Evolutionary conservation across 2,888 invertebrate species (phyloP), one percentile per base, ranked within the genome.

Genomic region (Gymnocheta viridis): DNA sequence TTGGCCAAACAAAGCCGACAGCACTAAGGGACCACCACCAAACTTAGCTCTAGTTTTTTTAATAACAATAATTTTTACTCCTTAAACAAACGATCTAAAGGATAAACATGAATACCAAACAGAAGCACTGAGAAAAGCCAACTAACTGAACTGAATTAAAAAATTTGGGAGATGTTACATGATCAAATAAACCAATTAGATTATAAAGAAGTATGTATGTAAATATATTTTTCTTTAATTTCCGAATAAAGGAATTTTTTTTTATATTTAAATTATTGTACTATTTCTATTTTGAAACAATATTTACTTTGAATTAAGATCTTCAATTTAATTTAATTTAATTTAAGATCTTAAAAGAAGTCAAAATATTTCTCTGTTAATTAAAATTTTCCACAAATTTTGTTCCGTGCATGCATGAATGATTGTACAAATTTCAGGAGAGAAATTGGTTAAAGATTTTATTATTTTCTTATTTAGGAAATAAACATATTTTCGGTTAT

Each of bases 21-120:
- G 10, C 19, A 22, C 24, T 24, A 19, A n/a, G n/a, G 60, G 78
- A 70, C 69, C 70, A 78, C 78, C 78, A 62, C 24, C 62, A 62
- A 78, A 70, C 32, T 49, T 49, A 19, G 12, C 60, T 62, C 22
- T 62, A 78, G 62, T 54, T 51, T 60, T 29, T 67, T 64, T 27
- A 6, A 49, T 44, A 66, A 76, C 44, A 44, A 14, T 1, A 6
- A 29, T 9, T 24, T 44, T 51, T 24, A 4, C 10, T n/a, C 38
- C 2, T 27, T 35, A 12, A 66, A 56, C 22, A 51, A 51, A 69
- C 19, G 6, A 41, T 7, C 19, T 29, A 29, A 67, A 38, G 4
- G 32, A 7, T 49, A 4, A 29, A 44, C 12, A 17, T 17, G 54
- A 78, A 78, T 54, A 70, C 62, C 78, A 78, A 78, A 69, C 78